Evolutionary conservation across 2,797 vertebrate genomes (phyloP).

Genomic region (Eulemur rubriventer): DNA sequence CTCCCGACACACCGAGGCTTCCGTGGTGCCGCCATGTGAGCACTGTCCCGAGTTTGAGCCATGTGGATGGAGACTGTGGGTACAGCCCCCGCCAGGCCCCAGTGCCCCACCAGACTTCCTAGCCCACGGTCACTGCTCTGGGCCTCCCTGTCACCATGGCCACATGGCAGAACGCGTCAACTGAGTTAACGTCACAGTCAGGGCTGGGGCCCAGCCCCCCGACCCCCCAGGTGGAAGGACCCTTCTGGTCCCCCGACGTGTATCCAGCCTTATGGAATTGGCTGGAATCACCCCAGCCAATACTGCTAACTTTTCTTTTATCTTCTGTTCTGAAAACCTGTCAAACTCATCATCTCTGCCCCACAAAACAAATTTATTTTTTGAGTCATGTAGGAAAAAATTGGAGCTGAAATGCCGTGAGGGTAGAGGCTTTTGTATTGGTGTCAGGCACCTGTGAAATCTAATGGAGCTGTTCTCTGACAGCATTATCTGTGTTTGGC

Average conservation of each 20-base stretch:
- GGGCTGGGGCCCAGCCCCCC: not conserved
- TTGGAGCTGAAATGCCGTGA: slow-evolving; percentile 60
- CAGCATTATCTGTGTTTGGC: slow-evolving; percentile 71
- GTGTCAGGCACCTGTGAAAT: slow-evolving; percentile 59
- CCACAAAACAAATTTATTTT: slow-evolving; percentile 73
- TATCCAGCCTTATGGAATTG: not conserved
- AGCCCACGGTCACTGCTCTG: not conserved
- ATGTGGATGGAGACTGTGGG: not conserved
- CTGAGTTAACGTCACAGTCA: not conserved
- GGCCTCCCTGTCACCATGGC: not conserved
- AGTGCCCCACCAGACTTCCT: not conserved
- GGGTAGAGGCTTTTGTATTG: slow-evolving; percentile 67
- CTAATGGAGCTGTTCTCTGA: slow-evolving; percentile 70
- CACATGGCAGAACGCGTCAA: not conserved
- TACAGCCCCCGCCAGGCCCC: not conserved
- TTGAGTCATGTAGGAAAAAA: slow-evolving; percentile 70
- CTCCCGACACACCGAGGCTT: not conserved
- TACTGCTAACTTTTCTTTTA: slow-evolving; percentile 50
- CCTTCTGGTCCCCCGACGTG: not conserved
- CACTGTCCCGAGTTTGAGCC: not conserved
- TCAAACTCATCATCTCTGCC: slow-evolving; percentile 68
- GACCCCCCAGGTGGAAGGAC: not conserved
- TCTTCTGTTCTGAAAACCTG: slow-evolving; percentile 67
- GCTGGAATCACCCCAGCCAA: slow-evolving; percentile 1
- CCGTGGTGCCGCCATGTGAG: not conserved